Evolutionary conservation across 2,113 vertebrate species (phyloP).

Genomic region (Euleptes europaea): DNA sequence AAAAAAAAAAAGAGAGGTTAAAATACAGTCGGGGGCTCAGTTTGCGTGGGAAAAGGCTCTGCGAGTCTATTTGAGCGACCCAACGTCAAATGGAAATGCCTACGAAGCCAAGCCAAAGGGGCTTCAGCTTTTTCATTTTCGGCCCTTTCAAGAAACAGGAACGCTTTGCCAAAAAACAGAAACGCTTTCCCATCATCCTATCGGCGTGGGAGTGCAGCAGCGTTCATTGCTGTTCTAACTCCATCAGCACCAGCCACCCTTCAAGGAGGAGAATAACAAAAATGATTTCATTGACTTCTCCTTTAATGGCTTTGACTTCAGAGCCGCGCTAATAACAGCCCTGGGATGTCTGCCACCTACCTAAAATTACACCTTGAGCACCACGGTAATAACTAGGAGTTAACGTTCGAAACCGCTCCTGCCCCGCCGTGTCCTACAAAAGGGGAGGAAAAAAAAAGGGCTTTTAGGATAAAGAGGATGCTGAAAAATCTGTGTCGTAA

Average conservation of each 20-base stretch:
- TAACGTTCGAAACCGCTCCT: slow-evolving; percentile 61
- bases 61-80: not conserved
- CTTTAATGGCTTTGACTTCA: not conserved
- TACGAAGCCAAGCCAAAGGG: not conserved
- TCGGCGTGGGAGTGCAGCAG: rapidly evolving
- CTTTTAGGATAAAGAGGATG: not conserved
- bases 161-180: not conserved
- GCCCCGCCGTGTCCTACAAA: slow-evolving; percentile 68
- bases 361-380: slow-evolving; percentile 69
- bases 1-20: not conserved
- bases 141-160: not conserved
- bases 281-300: rapidly evolving
- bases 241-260: not conserved
- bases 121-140: not conserved
- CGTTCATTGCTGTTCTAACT: not conserved
- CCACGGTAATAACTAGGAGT: slow-evolving; percentile 67
- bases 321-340: not conserved
- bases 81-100: not conserved
- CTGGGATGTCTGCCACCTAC: slow-evolving; percentile 22
- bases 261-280: not conserved
- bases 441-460: not conserved
- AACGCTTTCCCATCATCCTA: not conserved
- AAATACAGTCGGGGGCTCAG: not conserved
- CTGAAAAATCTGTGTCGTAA: not conserved
- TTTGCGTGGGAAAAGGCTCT: not conserved